Evolutionary conservation across 2,113 vertebrate genomes (phyloP).

Genomic region (Tupaia chinensis): DNA sequence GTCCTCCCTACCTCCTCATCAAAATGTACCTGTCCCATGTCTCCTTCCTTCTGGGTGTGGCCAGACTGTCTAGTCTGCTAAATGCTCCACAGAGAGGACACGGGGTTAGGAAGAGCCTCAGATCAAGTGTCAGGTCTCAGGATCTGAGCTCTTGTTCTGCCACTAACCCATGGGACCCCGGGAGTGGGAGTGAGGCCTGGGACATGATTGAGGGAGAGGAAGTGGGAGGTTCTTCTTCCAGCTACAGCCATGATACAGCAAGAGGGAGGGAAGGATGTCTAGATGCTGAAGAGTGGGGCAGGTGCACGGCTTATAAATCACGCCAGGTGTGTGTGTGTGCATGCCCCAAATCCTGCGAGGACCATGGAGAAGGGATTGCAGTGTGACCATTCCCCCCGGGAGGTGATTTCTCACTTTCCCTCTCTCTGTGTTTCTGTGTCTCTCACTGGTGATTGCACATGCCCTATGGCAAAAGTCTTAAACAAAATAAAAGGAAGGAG

Average conservation of each 20-base stretch:
- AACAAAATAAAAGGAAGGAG: not conserved
- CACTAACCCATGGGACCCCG: not conserved
- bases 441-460: too few relatives aligned
- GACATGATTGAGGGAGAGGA: not conserved
- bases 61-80: not conserved
- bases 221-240: not conserved
- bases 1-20: not conserved
- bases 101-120: not conserved
- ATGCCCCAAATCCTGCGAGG: too few relatives aligned
- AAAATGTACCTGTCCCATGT: not conserved
- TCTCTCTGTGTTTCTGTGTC: too few relatives aligned
- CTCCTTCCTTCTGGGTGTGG: not conserved
- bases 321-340: too few relatives aligned
- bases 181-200: not conserved
- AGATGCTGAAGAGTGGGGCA: not conserved
- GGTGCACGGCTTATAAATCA: not conserved
- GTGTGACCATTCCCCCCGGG: too few relatives aligned
- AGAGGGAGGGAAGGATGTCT: not conserved
- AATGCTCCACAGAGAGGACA: not conserved
- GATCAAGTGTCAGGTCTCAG: too few relatives aligned
- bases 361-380: too few relatives aligned
- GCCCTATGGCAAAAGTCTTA: too few relatives aligned
- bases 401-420: too few relatives aligned
- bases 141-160: not conserved
- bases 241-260: fast-evolving